Conservation (phyloP, 1,140 invertebrate genomes). For the Mercenaria mercenaria region DNA sequence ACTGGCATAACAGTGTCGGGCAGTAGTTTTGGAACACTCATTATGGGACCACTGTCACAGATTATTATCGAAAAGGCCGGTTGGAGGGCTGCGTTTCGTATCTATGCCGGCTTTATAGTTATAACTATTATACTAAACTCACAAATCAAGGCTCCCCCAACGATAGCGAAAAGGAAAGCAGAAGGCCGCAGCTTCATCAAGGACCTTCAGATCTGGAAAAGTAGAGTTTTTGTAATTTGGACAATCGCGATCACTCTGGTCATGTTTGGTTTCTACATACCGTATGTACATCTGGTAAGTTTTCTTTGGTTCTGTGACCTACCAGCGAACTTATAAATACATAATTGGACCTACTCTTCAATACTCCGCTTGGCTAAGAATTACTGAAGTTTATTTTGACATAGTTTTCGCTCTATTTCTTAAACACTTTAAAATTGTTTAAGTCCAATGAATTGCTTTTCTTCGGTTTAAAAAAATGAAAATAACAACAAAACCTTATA, state of each 20-base stretch:
- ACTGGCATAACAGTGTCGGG: slow-evolving; percentile 80
- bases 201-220: slow-evolving; percentile 80
- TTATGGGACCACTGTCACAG: slow-evolving; percentile 79
- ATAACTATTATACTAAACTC: slow-evolving; percentile 62
- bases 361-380: too few relatives aligned
- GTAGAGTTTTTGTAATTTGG: slow-evolving; percentile 80
- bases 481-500: too few relatives aligned
- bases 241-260: slow-evolving; percentile 72
- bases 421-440: too few relatives aligned
- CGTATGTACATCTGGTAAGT: slow-evolving; percentile 81
- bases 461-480: too few relatives aligned
- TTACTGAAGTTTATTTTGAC: too few relatives aligned
- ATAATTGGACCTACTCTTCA: not conserved
- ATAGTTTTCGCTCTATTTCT: too few relatives aligned
- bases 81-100: slow-evolving; percentile 77
- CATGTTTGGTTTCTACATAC: slow-evolving; percentile 82
- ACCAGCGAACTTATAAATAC: too few relatives aligned
- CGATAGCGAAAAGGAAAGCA: slow-evolving; percentile 17
- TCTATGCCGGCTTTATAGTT: slow-evolving; percentile 64
- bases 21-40: slow-evolving; percentile 78
- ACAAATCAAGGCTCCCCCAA: slow-evolving; percentile 60
- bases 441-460: too few relatives aligned
- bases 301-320: not conserved
- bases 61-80: slow-evolving; percentile 73
- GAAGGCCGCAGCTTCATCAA: slow-evolving; percentile 69